These are phyloP conservation scores for Magallana nippona DNA, from an alignment of 2,888 invertebrate genomes.

Conservation along the genomic window DNA sequence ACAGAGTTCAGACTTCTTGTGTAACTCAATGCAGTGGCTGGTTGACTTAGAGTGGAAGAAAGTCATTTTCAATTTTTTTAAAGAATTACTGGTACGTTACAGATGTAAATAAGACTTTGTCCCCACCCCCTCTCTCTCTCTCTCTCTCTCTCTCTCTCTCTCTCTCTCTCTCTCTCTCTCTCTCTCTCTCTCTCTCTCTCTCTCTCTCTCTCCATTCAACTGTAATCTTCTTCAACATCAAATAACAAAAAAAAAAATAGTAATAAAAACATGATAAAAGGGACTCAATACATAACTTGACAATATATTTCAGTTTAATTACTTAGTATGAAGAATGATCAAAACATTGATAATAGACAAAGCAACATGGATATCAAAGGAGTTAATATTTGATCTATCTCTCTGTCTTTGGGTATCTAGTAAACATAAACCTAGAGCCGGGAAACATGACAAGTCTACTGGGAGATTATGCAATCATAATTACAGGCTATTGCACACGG, in stretches of 20 bases:
- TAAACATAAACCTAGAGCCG: background rate
- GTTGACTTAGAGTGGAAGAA: no score
- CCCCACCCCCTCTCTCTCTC: no score
- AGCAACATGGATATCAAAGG: background rate
- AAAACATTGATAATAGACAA: background rate
- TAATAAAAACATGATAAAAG: no score
- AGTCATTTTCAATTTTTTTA: no score
- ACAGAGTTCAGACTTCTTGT: no score
- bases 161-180: background rate
- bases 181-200: constrained; percentile 21
- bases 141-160: background rate
- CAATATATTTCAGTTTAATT: background rate
- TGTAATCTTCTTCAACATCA: background rate
- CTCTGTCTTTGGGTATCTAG: background rate
- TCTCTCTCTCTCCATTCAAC: background rate
- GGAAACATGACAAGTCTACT: background rate
- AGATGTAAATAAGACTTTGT: no score
- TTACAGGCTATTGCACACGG: background rate
- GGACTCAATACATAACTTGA: background rate
- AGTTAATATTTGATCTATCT: constrained; percentile 1
- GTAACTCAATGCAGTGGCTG: no score
- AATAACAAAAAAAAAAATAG: no score
- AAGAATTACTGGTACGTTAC: no score
- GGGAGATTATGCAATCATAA: constrained; percentile 5
- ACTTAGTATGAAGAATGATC: background rate